Evolutionary conservation across 2,888 invertebrate species (phyloP), one percentile per base, ranked within the genome.

Genomic region (Frankliniella fusca): DNA sequence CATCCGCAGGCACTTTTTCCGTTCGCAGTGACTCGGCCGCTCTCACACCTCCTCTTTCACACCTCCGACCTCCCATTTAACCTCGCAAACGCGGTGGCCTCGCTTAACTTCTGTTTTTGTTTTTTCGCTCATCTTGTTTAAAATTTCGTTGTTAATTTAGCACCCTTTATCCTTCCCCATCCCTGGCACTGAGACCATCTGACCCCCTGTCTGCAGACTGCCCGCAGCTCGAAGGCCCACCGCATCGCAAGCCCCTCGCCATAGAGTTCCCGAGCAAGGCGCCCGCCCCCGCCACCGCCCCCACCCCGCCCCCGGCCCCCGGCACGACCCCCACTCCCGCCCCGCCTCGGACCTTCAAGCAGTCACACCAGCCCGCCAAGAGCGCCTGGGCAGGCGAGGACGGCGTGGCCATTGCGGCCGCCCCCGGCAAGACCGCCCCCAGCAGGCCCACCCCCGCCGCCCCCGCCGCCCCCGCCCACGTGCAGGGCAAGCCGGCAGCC

Each of bases 401-500:
- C 70, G 70, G 70, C 70, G 70, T 76, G 11, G 70, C 27, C 70
- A 8, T 76, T 2, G 70, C 70, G 8, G 70, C 70, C 20, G 27
- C 70, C 27, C 10, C 70, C 70, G 23, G 27, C 70, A 76, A 11
- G 11, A 9, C 27, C 70, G 70, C 70, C 70, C 70, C 70, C 70
- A 18, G 61, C 49, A 48, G 38, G 50, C 80, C 81, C 80, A 81
- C 76, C 12, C 79, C 76, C 81, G 28, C 49, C 20, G 23, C 81
- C 54, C 38, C 82, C 80, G 12, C 65, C 76, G 23, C 48, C 79
- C 81, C 50, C n/a, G n/a, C n/a, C n/a, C n/a, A n/a, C n/a, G n/a
- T n/a, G n/a, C 20, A 49, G 81, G 27, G 49, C 81, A 18, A 48
- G 81, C 38, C 82, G 79, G 27, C 79, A 61, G 54, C 81, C 83